phyloP scores from a whole-genome alignment of 2,113 vertebrate species.

The Thalassarche chlororhynchos region DNA sequence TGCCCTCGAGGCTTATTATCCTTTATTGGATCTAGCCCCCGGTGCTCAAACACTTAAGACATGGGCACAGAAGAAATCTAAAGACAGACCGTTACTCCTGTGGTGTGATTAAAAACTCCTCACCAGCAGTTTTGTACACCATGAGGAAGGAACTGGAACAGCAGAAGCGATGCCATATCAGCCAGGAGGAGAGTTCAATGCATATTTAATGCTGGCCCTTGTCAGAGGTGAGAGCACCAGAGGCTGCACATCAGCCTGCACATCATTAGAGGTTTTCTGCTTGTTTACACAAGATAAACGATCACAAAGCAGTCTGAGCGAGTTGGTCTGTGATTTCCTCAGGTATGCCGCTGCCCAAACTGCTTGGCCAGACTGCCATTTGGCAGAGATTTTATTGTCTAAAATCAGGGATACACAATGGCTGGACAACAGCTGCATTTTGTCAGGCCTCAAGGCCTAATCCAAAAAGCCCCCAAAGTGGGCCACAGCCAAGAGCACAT shows the following conservation, averaged over 20 bases:
- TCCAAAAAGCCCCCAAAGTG: background rate
- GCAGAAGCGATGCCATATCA: background rate
- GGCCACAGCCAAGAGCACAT: background rate
- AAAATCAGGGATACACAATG: background rate
- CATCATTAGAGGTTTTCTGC: conserved; percentile 1
- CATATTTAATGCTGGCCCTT: background rate
- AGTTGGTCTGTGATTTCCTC: background rate
- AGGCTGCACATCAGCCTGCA: background rate
- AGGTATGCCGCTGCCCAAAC: conserved; percentile 11
- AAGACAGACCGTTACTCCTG: background rate
- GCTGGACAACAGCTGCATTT: conserved; percentile 22
- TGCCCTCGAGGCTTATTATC: background rate
- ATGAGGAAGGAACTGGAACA: background rate
- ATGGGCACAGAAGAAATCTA: background rate
- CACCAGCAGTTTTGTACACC: background rate
- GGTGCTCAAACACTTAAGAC: background rate
- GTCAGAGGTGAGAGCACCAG: conserved; percentile 13
- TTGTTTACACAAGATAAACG: conserved; percentile 35
- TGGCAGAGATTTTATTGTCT: conserved; percentile 13
- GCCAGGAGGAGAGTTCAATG: background rate
- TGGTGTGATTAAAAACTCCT: background rate
- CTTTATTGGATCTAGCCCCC: background rate
- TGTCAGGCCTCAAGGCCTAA: conserved; percentile 1
- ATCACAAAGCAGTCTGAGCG: background rate
- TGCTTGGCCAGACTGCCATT: conserved; percentile 3